Evolutionary conservation across 1,140 invertebrate species (phyloP).

Genomic region (Oryctes rhinoceros): DNA sequence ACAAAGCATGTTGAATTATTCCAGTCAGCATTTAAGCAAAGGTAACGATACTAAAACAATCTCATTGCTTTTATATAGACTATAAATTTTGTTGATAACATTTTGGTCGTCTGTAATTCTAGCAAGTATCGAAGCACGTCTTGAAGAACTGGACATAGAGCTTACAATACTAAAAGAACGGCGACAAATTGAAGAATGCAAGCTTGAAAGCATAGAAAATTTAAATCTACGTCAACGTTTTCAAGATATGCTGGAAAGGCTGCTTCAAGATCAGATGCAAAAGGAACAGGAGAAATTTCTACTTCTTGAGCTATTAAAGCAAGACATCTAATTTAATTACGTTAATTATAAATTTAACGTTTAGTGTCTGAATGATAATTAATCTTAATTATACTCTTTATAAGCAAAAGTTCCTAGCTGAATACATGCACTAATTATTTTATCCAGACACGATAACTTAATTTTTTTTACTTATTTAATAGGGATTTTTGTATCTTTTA

Average conservation of each 20-base stretch:
- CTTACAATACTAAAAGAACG: conserved; percentile 76
- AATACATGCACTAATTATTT: no score
- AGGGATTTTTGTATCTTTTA: no score
- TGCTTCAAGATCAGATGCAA: conserved; percentile 79
- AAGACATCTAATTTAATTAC: conserved; percentile 42
- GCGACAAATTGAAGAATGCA: conserved; percentile 79
- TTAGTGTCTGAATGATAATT: no score
- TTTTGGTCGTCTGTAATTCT: conserved; percentile 37
- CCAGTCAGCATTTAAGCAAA: conserved; percentile 55
- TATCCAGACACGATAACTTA: no score
- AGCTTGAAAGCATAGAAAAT: conserved; percentile 88
- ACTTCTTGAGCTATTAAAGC: conserved; percentile 56
- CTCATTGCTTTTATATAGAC: no score
- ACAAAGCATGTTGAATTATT: conserved; percentile 53
- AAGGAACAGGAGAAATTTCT: conserved; percentile 75
- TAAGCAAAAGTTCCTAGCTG: no score
- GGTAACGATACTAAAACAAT: conserved; percentile 48
- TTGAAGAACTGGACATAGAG: conserved; percentile 72
- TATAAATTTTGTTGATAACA: no score
- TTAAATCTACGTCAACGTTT: conserved; percentile 81
- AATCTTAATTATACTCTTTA: no score
- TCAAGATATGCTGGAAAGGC: conserved; percentile 79
- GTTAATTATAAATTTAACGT: no score
- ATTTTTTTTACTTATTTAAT: no score
- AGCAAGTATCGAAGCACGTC: conserved; percentile 65